Conservation (phyloP, 2,888 invertebrate species). For the Charanyca ferruginea region DNA sequence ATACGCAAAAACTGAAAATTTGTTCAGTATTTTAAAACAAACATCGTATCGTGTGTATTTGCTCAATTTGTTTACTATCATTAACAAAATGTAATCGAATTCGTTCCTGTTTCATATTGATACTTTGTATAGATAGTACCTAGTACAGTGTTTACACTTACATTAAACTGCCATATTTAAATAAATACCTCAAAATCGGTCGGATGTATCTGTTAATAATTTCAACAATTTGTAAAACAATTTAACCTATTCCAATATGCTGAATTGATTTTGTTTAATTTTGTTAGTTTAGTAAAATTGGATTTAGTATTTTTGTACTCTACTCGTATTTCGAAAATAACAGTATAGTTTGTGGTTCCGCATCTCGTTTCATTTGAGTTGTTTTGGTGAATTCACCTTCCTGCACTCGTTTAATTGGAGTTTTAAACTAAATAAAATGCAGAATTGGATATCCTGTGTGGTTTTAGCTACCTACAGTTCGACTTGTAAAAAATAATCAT, state of each 20-base stretch:
- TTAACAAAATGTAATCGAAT: neutral
- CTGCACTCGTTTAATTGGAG: constrained; percentile 35
- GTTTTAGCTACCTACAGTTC: neutral
- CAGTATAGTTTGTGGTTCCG: constrained; percentile 18
- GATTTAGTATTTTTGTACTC: neutral
- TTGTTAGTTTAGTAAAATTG: constrained; percentile 3
- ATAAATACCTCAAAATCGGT: neutral
- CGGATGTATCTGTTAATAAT: neutral
- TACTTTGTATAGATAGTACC: too few relatives aligned
- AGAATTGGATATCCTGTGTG: neutral
- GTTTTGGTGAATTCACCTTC: constrained; percentile 25
- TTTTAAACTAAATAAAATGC: constrained; percentile 22
- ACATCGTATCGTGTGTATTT: too few relatives aligned
- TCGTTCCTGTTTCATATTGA: neutral
- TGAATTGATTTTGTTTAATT: constrained; percentile 11
- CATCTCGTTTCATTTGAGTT: constrained; percentile 29
- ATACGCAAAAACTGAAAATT: too few relatives aligned
- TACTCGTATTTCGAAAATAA: constrained; percentile 26
- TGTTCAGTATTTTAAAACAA: too few relatives aligned
- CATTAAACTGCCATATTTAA: neutral
- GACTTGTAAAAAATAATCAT: neutral
- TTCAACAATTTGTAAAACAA: constrained; percentile 6
- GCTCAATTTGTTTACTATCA: neutral
- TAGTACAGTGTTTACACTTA: neutral
- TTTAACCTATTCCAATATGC: neutral